Evolutionary conservation across 2,888 invertebrate genomes (phyloP).

Genomic region (Branchellion lobata): DNA sequence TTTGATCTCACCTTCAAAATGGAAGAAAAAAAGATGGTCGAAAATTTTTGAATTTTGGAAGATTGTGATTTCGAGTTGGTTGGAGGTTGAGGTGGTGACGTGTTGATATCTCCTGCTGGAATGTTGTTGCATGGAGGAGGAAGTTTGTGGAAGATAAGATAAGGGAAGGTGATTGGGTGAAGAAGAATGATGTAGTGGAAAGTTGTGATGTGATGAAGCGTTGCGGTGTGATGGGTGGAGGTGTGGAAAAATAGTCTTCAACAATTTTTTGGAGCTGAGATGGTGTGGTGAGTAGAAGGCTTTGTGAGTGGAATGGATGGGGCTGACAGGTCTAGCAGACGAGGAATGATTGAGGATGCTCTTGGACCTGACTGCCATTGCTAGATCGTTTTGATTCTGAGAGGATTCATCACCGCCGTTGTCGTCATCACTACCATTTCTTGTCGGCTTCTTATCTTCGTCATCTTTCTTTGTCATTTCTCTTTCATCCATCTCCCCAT

Average conservation of each 20-base stretch:
- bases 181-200: too few relatives aligned
- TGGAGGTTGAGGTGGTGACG: constrained; percentile 4
- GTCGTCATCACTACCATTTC: background rate
- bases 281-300: too few relatives aligned
- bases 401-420: background rate
- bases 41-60: constrained; percentile 11
- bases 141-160: background rate
- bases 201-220: too few relatives aligned
- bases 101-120: background rate
- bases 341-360: too few relatives aligned
- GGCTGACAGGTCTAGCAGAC: too few relatives aligned
- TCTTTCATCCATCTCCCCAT: background rate
- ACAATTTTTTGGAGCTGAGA: too few relatives aligned
- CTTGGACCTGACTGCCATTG: background rate
- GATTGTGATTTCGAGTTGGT: background rate
- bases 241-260: too few relatives aligned
- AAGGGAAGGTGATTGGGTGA: too few relatives aligned
- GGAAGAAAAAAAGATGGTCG: constrained; percentile 9
- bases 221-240: too few relatives aligned
- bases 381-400: background rate
- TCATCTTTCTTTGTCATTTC: background rate
- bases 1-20: background rate
- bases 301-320: too few relatives aligned
- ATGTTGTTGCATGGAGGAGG: background rate
- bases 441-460: background rate